Evolutionary conservation across 2,888 invertebrate genomes (phyloP).

Genomic region (Trissonchulus latispiculum): DNA sequence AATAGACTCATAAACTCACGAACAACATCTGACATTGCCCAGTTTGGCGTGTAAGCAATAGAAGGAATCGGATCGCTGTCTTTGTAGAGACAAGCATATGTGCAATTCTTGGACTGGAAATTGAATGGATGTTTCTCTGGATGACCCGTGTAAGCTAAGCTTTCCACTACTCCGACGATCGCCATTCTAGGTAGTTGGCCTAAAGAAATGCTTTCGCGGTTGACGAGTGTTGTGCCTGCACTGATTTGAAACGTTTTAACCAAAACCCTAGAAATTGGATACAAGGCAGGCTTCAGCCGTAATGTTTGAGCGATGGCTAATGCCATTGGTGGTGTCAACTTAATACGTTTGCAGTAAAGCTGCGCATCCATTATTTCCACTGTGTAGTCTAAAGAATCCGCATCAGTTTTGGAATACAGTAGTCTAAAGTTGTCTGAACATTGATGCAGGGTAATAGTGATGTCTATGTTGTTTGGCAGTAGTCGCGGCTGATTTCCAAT

Average conservation of each 20-base stretch:
- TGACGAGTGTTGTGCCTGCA: not conserved
- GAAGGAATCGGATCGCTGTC: slow-evolving; percentile 1
- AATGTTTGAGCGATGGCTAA: not conserved
- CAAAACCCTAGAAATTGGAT: not conserved
- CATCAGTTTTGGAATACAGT: not conserved
- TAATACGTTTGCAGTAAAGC: not conserved
- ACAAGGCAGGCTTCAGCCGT: slow-evolving; percentile 1
- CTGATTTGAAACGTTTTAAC: slow-evolving; percentile 8
- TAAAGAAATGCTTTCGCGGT: slow-evolving; percentile 9
- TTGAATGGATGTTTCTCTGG: not conserved
- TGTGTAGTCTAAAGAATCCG: not conserved
- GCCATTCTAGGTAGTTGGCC: not conserved
- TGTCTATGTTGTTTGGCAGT: not conserved
- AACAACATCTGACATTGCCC: not conserved
- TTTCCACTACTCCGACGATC: not conserved
- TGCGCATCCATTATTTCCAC: not conserved
- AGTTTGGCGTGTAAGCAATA: not conserved
- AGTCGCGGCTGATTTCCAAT: not conserved
- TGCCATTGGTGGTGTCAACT: not conserved
- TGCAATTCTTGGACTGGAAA: not conserved
- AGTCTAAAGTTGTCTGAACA: not conserved
- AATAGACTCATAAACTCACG: not conserved
- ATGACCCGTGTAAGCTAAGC: not conserved
- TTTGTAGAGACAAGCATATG: not conserved
- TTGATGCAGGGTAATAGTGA: not conserved